Percentiles rank a stretch among this genome's conserved stretches.
Evolutionary conservation across 2,113 vertebrate species (phyloP).

Genomic region (Onychostruthus taczanowskii): DNA sequence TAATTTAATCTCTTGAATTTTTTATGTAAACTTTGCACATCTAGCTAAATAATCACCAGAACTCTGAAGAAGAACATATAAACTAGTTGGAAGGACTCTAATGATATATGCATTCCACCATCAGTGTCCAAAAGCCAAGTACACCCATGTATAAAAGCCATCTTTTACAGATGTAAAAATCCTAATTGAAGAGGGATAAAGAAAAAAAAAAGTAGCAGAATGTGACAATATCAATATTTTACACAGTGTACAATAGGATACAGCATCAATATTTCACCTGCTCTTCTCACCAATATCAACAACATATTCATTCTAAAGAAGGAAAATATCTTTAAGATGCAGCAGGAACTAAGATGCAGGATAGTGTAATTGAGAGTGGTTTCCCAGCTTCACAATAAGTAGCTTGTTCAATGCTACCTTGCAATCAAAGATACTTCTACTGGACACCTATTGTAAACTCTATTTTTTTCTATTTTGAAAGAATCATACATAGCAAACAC

Average conservation of each 20-base stretch:
- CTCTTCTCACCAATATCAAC: neutral
- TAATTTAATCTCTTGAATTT: neutral
- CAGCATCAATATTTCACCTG: neutral
- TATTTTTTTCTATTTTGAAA: neutral
- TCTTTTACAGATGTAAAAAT: neutral
- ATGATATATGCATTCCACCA: neutral
- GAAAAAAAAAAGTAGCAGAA: neutral
- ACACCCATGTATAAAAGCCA: neutral
- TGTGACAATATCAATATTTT: neutral
- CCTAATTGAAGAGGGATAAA: neutral
- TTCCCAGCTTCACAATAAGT: neutral
- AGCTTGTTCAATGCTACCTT: neutral
- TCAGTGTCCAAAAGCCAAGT: neutral
- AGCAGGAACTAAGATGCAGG: neutral
- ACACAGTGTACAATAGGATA: neutral
- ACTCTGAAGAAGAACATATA: neutral
- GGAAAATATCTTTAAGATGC: neutral
- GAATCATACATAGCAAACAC: neutral
- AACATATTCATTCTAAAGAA: neutral
- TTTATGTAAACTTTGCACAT: neutral
- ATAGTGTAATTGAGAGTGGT: neutral
- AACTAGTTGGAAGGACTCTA: neutral
- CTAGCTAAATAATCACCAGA: neutral
- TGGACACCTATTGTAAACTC: neutral
- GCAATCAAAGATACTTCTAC: neutral